Base-by-base conservation (phyloP, 2,797 vertebrate genomes). In the Borostomias antarcticus region DNA sequence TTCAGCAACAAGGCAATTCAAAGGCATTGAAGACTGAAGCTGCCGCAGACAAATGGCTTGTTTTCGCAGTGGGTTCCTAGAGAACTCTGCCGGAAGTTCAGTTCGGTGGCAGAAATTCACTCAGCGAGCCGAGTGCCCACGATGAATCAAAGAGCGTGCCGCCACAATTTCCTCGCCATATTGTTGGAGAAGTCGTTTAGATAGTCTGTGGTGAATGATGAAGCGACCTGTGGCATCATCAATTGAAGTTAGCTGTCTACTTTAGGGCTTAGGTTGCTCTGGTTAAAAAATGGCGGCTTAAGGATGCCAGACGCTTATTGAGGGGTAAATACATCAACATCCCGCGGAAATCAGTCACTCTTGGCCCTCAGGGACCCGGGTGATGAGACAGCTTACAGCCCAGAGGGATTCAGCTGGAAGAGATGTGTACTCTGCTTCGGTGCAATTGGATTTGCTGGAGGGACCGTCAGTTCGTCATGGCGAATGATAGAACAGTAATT, bases 161-260 rank as follows among this genome's bases (percentile, higher is more conserved):
- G 15, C 15, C 15, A 13, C 40, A 3, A 45, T 45, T 45, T 45
- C 40, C 40, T 45, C 40, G n/a, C 40, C 40, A 17, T 45, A 45
- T 45, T 45, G 40, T n/a, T 45, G 40, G n/a, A n/a, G n/a, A 48
- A 64, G 25, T 57, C 51, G 23, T 70, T 54, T 56, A 17, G 54
- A 21, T 45, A 21, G 15, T 50, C 37, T 19, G 43, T 29, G 4
- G 13, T 33, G 57, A 68, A 17, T 25, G 53, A 50, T 54, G 57
- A 77, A 54, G 54, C 62, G 56, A 37, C 17, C 13, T 32, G 40
- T 25, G 40, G 35, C 43, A 40, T 33, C 50, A 66, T 60, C 64
- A 70, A 58, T 59, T 33, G 47, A 50, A 58, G 52, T 37, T 25
- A 35, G 40, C 45, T 25, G 35, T 58, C 74, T 53, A 5, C 52